Conservation (phyloP, 2,888 invertebrate species). For the Lasioglossum calceatum region DNA sequence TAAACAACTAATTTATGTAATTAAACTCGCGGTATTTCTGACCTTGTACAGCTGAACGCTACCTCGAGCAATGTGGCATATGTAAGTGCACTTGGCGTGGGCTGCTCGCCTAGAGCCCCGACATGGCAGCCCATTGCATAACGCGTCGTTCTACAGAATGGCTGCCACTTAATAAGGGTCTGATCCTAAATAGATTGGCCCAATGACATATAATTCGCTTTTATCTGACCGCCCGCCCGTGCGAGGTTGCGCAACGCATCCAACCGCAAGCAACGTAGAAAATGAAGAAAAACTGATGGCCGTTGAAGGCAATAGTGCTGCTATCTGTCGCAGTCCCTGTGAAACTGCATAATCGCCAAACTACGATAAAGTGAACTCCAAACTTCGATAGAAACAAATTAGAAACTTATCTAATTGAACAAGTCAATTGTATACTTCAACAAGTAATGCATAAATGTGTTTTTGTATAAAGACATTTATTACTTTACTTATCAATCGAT, state of each 20-base stretch:
- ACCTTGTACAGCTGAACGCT: conserved; percentile 79
- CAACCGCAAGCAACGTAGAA: conserved; percentile 1
- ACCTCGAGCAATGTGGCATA: conserved; percentile 48
- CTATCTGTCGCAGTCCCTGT: conserved; percentile 15
- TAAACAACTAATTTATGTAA: conserved; percentile 80
- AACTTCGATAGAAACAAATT: not conserved
- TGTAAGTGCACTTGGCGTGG: conserved; percentile 54
- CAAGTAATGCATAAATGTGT: not conserved
- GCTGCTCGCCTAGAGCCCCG: conserved; percentile 33
- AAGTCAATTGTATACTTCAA: no score
- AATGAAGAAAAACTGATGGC: conserved; percentile 41
- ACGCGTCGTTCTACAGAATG: conserved; percentile 69
- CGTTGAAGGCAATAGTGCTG: conserved; percentile 8
- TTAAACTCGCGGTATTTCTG: conserved; percentile 80
- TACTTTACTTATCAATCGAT: not conserved
- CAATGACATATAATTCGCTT: conserved; percentile 78
- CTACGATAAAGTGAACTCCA: not conserved
- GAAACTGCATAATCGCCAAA: not conserved
- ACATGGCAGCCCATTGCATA: conserved; percentile 66
- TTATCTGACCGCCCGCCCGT: conserved; percentile 64
- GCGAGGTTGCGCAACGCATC: conserved; percentile 51
- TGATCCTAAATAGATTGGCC: conserved; percentile 81
- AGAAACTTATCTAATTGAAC: no score
- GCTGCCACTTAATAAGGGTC: conserved; percentile 75
- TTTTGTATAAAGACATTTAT: not conserved